Percentiles rank a stretch among this genome's conserved stretches.
Evolutionary conservation across 2,797 vertebrate species (phyloP).

Genomic region (Anolis apletophallus): DNA sequence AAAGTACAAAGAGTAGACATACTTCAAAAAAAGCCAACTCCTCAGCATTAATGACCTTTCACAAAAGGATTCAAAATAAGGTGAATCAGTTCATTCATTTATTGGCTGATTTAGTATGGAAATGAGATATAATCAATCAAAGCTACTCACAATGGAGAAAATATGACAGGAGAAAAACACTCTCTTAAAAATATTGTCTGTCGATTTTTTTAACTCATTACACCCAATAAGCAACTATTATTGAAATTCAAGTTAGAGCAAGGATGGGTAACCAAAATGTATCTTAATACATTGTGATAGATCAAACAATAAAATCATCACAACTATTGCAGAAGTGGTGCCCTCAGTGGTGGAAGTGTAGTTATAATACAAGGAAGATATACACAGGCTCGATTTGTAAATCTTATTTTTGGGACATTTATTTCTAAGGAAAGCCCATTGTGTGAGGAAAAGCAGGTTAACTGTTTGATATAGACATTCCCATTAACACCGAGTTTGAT

Average conservation of each 20-base stretch:
- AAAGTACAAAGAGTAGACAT: slow-evolving; percentile 29
- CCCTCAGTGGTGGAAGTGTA: too few relatives aligned
- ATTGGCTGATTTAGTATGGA: slow-evolving; percentile 66
- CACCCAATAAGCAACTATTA: not conserved
- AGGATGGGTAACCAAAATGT: not conserved
- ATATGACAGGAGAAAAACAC: slow-evolving; percentile 40
- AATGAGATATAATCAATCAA: slow-evolving; percentile 73
- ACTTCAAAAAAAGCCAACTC: slow-evolving; percentile 25
- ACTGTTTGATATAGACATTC: too few relatives aligned
- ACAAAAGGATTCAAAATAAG: slow-evolving; percentile 65
- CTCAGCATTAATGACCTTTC: slow-evolving; percentile 69
- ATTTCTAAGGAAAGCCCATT: too few relatives aligned
- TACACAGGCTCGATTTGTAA: too few relatives aligned
- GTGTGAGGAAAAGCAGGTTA: too few relatives aligned
- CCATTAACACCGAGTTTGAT: not conserved
- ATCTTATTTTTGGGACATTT: too few relatives aligned
- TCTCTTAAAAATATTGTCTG: slow-evolving; percentile 32
- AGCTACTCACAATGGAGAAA: slow-evolving; percentile 35
- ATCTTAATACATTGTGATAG: not conserved
- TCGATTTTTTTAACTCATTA: not conserved
- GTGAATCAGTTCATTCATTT: slow-evolving; percentile 56
- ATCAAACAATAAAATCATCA: too few relatives aligned
- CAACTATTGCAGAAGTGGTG: too few relatives aligned
- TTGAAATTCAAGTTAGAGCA: not conserved
- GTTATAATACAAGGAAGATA: too few relatives aligned